These are phyloP conservation scores for Pseudolaguvia tuberculata DNA, from an alignment of 2,113 vertebrate species.

Conservation along the genomic window DNA sequence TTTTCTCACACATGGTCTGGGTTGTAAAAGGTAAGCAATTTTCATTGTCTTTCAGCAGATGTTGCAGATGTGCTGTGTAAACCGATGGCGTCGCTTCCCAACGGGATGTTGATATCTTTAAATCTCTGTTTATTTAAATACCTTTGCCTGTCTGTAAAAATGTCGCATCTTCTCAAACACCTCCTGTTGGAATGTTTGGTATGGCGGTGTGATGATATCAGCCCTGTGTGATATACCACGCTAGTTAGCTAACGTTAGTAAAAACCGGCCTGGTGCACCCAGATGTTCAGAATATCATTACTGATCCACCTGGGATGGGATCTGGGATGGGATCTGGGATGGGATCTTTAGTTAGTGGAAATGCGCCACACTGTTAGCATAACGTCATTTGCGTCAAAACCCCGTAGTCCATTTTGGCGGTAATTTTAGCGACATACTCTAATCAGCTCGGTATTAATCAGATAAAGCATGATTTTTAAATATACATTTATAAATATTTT, in stretches of 20 bases:
- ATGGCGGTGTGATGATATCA: not conserved
- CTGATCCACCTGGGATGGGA: not conserved
- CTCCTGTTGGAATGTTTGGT: not conserved
- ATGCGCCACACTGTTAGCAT: not conserved
- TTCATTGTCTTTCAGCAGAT: slow-evolving; percentile 45
- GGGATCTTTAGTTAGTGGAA: too few relatives aligned
- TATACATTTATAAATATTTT: not conserved
- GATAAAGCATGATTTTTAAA: not conserved
- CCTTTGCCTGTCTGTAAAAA: too few relatives aligned
- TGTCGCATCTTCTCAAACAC: not conserved
- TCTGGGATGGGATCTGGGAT: too few relatives aligned
- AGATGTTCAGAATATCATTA: not conserved
- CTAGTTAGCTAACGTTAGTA: not conserved
- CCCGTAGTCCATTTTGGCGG: not conserved
- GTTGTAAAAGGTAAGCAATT: slow-evolving; percentile 63
- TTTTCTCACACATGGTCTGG: not conserved
- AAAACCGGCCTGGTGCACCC: not conserved
- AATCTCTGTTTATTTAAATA: not conserved
- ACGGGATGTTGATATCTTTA: not conserved
- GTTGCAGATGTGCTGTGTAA: slow-evolving; percentile 56
- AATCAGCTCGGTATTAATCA: not conserved
- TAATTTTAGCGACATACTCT: not conserved
- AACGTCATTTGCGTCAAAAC: not conserved
- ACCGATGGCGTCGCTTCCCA: not conserved
- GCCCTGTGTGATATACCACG: not conserved